Conservation (phyloP, 35 echinoderm and acorn worm genomes). For the Patiria miniata region DNA sequence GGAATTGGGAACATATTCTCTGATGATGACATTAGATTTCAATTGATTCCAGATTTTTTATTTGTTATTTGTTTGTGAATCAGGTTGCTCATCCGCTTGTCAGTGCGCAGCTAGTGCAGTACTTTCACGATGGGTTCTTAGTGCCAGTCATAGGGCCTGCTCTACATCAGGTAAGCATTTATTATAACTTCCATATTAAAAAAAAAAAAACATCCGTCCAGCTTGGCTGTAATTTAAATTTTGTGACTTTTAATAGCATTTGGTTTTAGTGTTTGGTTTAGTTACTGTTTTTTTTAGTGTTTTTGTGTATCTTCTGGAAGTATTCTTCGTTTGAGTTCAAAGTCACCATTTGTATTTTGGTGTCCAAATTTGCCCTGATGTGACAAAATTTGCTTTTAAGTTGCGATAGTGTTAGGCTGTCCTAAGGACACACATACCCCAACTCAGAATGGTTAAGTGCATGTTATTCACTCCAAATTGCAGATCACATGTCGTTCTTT, state of each 20-base stretch:
- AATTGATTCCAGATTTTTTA: background rate
- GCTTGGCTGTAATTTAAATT: background rate
- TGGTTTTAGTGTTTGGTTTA: background rate
- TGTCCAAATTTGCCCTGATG: too few relatives aligned
- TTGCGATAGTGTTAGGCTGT: too few relatives aligned
- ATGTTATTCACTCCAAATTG: too few relatives aligned
- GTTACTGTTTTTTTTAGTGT: background rate
- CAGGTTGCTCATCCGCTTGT: conserved; percentile 91
- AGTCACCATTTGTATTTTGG: background rate
- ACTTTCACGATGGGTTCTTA: conserved; percentile 88
- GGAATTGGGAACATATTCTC: background rate
- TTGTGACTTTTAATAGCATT: background rate
- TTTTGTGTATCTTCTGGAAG: background rate
- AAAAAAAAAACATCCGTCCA: background rate
- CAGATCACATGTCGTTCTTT: too few relatives aligned
- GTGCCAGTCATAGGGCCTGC: conserved; percentile 93
- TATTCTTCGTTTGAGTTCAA: background rate
- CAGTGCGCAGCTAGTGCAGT: conserved; percentile 79
- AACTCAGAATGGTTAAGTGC: too few relatives aligned
- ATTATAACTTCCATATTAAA: too few relatives aligned
- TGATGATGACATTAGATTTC: background rate
- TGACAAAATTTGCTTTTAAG: too few relatives aligned
- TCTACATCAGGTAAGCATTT: conserved; percentile 96
- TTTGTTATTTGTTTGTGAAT: background rate
- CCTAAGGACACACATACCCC: too few relatives aligned